These are phyloP conservation scores for Poecilus cupreus DNA, from an alignment of 2,888 invertebrate species.

Conservation along the genomic window DNA sequence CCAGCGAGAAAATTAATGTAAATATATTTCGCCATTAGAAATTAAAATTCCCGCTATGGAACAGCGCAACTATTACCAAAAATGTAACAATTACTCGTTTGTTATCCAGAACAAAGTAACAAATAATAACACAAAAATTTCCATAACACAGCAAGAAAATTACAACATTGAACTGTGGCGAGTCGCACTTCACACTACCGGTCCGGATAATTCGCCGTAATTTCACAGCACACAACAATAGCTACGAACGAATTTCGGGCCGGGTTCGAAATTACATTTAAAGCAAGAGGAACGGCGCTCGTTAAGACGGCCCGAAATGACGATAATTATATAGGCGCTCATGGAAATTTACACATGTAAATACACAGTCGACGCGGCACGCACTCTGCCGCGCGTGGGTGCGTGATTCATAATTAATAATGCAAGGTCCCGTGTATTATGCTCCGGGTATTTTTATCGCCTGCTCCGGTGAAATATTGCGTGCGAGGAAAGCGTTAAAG, in stretches of 20 bases:
- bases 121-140: slow-evolving; percentile 33
- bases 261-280: slow-evolving; percentile 31
- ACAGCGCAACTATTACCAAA: slow-evolving; percentile 19
- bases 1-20: slow-evolving; percentile 28
- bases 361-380: slow-evolving; percentile 31
- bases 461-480: slow-evolving; percentile 48
- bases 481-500: slow-evolving; percentile 48
- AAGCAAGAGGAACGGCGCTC: slow-evolving; percentile 21
- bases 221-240: slow-evolving; percentile 33
- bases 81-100: slow-evolving; percentile 32
- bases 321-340: slow-evolving; percentile 46
- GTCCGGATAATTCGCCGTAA: neutral
- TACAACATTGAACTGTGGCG: neutral
- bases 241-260: neutral
- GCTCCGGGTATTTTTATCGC: slow-evolving; percentile 46
- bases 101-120: slow-evolving; percentile 27
- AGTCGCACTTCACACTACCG: neutral
- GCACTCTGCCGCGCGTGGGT: slow-evolving; percentile 12
- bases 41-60: slow-evolving; percentile 5
- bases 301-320: slow-evolving; percentile 34
- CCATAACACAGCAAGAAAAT: slow-evolving; percentile 16
- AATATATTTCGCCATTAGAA: slow-evolving; percentile 29
- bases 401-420: slow-evolving; percentile 56
- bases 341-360: slow-evolving; percentile 57
- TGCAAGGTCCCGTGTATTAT: slow-evolving; percentile 36